phyloP scores from a whole-genome alignment of 2,113 vertebrate genomes.

The Girardinichthys multiradiatus region DNA sequence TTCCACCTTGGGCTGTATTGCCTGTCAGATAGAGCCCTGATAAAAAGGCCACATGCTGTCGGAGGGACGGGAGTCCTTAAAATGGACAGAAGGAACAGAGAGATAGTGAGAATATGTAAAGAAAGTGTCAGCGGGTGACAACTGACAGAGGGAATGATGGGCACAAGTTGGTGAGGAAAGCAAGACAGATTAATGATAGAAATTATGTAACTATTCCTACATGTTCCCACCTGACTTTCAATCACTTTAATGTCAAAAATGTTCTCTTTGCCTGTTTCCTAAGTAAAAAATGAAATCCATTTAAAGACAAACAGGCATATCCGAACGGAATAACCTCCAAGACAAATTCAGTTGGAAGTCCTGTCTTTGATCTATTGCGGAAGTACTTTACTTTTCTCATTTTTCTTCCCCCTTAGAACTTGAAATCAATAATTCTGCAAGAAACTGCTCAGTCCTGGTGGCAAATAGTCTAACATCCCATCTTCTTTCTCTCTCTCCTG shows the following conservation, averaged over 20 bases:
- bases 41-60: conserved; percentile 54
- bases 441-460: conserved; percentile 60
- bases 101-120: conserved; percentile 45
- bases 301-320: conserved; percentile 57
- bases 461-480: conserved; percentile 76
- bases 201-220: conserved; percentile 21
- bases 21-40: conserved; percentile 51
- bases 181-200: conserved; percentile 11
- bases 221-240: conserved; percentile 37
- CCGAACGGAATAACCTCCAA: conserved; percentile 59
- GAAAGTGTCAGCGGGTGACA: conserved; percentile 27
- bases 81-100: conserved; percentile 39
- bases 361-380: conserved; percentile 65
- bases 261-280: conserved; percentile 35
- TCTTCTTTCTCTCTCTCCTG: conserved; percentile 56
- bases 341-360: conserved; percentile 46
- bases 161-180: conserved; percentile 18
- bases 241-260: not conserved
- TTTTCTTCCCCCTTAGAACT: conserved; percentile 63
- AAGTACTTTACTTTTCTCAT: conserved; percentile 61
- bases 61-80: conserved; percentile 42
- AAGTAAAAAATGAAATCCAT: conserved; percentile 52
- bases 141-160: conserved; percentile 15
- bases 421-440: conserved; percentile 75
- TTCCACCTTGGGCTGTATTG: conserved; percentile 47